Base-by-base conservation (phyloP, 2,888 invertebrate species). In the Drosophila phalerata region DNA sequence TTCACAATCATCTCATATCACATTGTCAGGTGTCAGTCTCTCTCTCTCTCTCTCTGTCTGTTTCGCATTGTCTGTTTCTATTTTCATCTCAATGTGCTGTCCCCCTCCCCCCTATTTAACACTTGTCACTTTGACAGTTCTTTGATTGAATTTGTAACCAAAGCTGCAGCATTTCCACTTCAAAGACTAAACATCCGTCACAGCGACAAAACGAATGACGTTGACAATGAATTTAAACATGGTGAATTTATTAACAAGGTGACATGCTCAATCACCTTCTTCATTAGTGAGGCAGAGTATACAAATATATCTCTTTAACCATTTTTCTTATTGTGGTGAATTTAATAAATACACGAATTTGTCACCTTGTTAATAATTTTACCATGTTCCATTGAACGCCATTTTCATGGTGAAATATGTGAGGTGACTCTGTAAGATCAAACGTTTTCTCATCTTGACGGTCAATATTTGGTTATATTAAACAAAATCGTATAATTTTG, bases 131-230 rank as follows among this genome's bases (percentile, higher is more conserved):
- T 89, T 89, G 90, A 90, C 90, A 90, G 81, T 60, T 37, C 81
- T 73, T 77, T 81, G 85, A 91, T 91, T 91, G 86, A 84, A 88
- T 88, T 85, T 90, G 90, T 83, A 91, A 91, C 82, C 76, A 64
- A 79, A 91, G 87, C 79, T 73, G 77, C 76, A 77, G 76, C 87
- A 86, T 80, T 82, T 77, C 64, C 61, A 88, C 88, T 78, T 90
- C 86, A 91, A 90, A 88, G 79, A 34, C 73, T 25, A 62, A 66
- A 49, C 57, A 69, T 37, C 48, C 53, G 71, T 55, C 65, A 25
- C 6, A 48, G 53, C 48, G 15, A 15, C 19, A 17, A 37, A 55
- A 10, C 37, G 22, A 5, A 40, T 51, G 49, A 69, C 45, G 64
- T 52, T 56, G 56, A 30, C 60, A 64, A 34, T 51, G 49, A 25